Conservation (phyloP, 2,797 vertebrate species). For the Gobionotothen gibberifrons region DNA sequence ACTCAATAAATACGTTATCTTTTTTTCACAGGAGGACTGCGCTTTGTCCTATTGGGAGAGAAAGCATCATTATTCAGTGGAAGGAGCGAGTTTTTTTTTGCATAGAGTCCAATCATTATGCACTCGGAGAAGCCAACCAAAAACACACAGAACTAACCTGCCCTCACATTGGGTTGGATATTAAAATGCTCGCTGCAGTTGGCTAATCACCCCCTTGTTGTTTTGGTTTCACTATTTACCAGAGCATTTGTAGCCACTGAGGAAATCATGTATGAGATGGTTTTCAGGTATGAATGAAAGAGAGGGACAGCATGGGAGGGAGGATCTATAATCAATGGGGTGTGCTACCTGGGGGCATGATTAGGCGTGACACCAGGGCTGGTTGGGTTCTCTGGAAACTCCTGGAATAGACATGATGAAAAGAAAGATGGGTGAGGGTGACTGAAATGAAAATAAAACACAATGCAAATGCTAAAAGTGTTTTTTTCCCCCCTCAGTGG, state of each 20-base stretch:
- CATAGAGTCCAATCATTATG: slow-evolving; percentile 33
- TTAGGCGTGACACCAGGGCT: slow-evolving; percentile 89
- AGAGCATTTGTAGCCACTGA: slow-evolving; percentile 66
- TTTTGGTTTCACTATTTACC: slow-evolving; percentile 38
- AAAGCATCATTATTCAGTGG: slow-evolving; percentile 69
- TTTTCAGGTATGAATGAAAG: slow-evolving; percentile 77
- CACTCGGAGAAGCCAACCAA: slow-evolving; percentile 72
- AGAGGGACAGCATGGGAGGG: slow-evolving; percentile 83
- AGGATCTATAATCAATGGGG: slow-evolving; percentile 83
- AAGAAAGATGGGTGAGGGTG: slow-evolving; percentile 88
- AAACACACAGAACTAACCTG: slow-evolving; percentile 48
- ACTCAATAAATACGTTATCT: slow-evolving; percentile 50
- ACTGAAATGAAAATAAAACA: slow-evolving; percentile 83
- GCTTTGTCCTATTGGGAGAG: slow-evolving; percentile 58
- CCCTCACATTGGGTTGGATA: slow-evolving; percentile 19
- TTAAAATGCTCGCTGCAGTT: slow-evolving; percentile 42
- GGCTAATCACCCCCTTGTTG: slow-evolving; percentile 40
- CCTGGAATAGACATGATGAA: slow-evolving; percentile 92
- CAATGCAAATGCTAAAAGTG: slow-evolving; percentile 79
- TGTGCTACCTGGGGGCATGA: slow-evolving; percentile 91
- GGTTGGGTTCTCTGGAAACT: slow-evolving; percentile 88
- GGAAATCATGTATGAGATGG: slow-evolving; percentile 79
- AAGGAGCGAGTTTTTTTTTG: slow-evolving; percentile 49
- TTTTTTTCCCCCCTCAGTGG: slow-evolving; percentile 16
- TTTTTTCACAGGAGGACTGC: slow-evolving; percentile 58